Evolutionary conservation across 2,113 vertebrate species (phyloP), one percentile per base, ranked within the genome.

Genomic region (Hucho hucho): DNA sequence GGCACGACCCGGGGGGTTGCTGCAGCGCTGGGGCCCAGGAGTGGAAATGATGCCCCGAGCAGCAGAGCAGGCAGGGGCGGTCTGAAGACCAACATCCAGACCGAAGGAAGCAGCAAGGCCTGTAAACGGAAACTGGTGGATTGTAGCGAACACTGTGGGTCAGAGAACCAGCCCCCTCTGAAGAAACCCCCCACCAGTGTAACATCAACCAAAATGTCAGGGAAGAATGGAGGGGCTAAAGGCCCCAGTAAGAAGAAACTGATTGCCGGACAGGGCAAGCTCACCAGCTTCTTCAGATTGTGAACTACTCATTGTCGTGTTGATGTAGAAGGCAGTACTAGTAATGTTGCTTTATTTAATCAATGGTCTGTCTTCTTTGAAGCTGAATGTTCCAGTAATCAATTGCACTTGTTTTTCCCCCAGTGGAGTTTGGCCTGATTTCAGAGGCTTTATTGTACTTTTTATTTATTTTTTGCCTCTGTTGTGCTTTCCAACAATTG

Each of bases 261-360:
- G 81, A 95, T 98, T 70, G 80, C 89, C 46, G 97, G 98, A 73
- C 98, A 98, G 83, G 83, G 92, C 67, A 98, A 95, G 79, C 83
- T 98, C 32, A 98, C 96, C 70, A 87, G 87, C 53, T 98, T 95
- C 90, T 97, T 99, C 89, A 89, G 91, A 71, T 56, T 97, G 0
- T 99, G 89, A 92, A 22, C 43, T 43, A 79, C 75, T 24, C 3
- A 2, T 9, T 73, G 24, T 82, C 65, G 29, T 73, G 53, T 73
- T 66, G 6, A 70, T 26, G 43, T 14, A n/a, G 24, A n/a, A 28
- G 29, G 28, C 16, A 59, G 58, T 61, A 22, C n/a, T 61, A 22
- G n/a, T 24, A 61, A 13, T 61, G 58, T 59, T 22, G 20, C 9
- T 61, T 61, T 11, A 61, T 58, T 24, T 61, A 24, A 43, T 43